Base-by-base conservation (phyloP, 2,797 vertebrate genomes). In the Trachurus trachurus region DNA sequence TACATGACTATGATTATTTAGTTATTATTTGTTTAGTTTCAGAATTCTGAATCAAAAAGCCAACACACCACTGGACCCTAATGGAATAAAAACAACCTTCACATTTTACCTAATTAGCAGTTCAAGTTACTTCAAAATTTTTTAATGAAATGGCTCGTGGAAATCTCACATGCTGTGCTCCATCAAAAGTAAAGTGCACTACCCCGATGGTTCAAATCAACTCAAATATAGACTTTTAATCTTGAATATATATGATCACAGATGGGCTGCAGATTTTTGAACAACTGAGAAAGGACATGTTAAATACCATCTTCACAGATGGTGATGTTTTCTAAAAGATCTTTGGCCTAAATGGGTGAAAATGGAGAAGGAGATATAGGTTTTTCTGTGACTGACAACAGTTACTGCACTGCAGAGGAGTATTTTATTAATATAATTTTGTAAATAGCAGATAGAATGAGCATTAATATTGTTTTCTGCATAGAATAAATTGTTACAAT, bases 361-460 rank as follows among this genome's bases (percentile, higher is more conserved):
- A 69, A 53, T 64, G 45, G 7, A 68, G 49, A 42, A 68, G 17
- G 66, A 73, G 68, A n/a, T n/a, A 62, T 50, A 0, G 21, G 45
- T 66, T 70, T 54, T 16, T 8, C 13, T 71, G 31, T 59, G 42
- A 71, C 9, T 56, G 16, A 11, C 26, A 68, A 71, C 6, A 17
- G 40, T 65, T 65, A 52, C 47, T 19, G 26, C 17, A 76, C 22
- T 62, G 12, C 26, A 15, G 21, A n/a, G 16, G 6, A 1, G 1
- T 6, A 34, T 34, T 34, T 34, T 6, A 34, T 34, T 5, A 34
- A 53, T 3, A 54, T 12, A 1, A 16, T 26, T 70, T 50, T 31
- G 11, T 52, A 5, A 34, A 58, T 1, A 34, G 13, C 45, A 66
- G 5, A 49, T 37, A 16, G 47, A 59, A 60, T 57, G 57, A 45